Conservation (phyloP, 2,888 invertebrate species). For the Zygaena filipendulae region DNA sequence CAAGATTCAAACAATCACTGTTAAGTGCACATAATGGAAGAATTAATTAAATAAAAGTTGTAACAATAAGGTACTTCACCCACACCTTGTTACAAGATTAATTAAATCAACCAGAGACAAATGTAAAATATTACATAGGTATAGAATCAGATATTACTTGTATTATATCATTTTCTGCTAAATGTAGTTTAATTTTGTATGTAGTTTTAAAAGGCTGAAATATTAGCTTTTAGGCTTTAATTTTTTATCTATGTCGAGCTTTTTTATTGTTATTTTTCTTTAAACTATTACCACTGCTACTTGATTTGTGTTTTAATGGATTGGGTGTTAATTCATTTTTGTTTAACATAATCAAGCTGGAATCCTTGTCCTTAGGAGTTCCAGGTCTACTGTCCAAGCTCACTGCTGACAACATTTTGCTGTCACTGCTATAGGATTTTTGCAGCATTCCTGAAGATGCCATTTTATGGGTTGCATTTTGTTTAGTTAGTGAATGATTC, state of each 20-base stretch:
- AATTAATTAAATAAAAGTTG: constrained; percentile 25
- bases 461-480: constrained; percentile 51
- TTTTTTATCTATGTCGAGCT: constrained; percentile 79
- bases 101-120: constrained; percentile 12
- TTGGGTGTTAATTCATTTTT: constrained; percentile 52
- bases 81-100: neutral
- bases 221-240: constrained; percentile 1
- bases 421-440: constrained; percentile 49
- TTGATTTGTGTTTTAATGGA: constrained; percentile 63
- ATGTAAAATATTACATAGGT: constrained; percentile 4
- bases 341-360: constrained; percentile 30
- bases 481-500: constrained; percentile 42
- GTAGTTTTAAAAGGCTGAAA: too few relatives aligned
- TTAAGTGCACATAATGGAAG: constrained; percentile 34
- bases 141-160: neutral
- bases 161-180: constrained; percentile 3
- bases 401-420: constrained; percentile 46
- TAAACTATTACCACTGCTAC: constrained; percentile 57
- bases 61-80: constrained; percentile 4
- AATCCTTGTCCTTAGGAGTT: constrained; percentile 60
- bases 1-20: constrained; percentile 53
- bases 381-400: constrained; percentile 55
- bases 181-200: too few relatives aligned
- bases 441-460: constrained; percentile 48
- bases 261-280: constrained; percentile 86